A percentile compares a stretch with the other conserved stretches of the same genome.
Evolutionary conservation across 2,888 invertebrate species (phyloP).

Genomic region (Argyresthia albistria): DNA sequence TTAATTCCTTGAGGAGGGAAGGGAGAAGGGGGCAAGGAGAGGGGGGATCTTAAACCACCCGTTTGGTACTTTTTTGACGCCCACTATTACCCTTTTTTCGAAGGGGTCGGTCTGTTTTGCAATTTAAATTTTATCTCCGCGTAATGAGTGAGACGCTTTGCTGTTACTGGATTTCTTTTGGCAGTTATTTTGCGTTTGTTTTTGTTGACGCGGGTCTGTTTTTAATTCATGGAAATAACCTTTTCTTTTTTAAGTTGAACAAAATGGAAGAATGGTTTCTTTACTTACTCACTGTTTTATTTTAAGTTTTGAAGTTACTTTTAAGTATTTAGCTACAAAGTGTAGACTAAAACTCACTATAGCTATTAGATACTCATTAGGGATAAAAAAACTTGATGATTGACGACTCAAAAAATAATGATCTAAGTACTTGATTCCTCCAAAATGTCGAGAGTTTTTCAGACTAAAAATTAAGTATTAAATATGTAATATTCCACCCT

Average conservation of each 20-base stretch:
- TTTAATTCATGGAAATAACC: too few species aligned
- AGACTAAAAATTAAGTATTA: too few species aligned
- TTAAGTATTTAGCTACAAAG: too few species aligned
- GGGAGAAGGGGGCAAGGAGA: constrained; percentile 8
- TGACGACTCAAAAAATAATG: not conserved
- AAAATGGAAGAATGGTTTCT: not conserved
- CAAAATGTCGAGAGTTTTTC: not conserved
- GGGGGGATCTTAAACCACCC: too few species aligned
- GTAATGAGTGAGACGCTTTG: constrained; percentile 43
- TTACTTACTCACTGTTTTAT: not conserved
- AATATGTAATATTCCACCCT: not conserved
- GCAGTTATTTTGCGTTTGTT: not conserved
- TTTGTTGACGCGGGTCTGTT: not conserved
- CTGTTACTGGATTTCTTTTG: constrained; percentile 7
- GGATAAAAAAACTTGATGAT: too few species aligned
- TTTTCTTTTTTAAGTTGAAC: not conserved
- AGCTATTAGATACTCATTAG: too few species aligned
- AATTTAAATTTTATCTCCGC: constrained; percentile 65
- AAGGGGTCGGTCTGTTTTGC: constrained; percentile 43
- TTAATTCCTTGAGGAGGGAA: constrained; percentile 15
- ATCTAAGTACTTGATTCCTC: not conserved
- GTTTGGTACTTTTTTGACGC: constrained; percentile 51
- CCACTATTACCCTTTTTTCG: constrained; percentile 55
- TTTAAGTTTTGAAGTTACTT: too few species aligned
- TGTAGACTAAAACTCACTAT: too few species aligned